Percentiles rank a stretch among this genome's conserved stretches.
These are phyloP conservation scores for Nannospalax galili DNA, from an alignment of 2,113 vertebrate species.

Conservation along the genomic window DNA sequence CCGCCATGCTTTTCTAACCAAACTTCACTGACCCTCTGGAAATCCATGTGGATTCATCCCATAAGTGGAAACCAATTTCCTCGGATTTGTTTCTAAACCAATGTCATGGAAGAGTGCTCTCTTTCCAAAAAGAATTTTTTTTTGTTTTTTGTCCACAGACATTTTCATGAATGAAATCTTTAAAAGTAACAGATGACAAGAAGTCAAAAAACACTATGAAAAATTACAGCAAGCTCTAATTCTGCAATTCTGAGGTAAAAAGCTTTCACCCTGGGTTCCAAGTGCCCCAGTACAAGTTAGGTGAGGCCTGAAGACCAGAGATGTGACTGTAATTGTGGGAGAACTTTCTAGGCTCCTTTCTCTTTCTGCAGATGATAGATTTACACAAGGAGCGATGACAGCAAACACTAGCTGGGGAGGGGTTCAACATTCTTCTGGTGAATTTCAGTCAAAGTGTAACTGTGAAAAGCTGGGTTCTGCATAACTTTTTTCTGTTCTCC, in stretches of 20 bases:
- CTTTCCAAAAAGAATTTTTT: background rate
- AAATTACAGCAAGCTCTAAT: background rate
- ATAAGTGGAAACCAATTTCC: background rate
- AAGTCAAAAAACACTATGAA: background rate
- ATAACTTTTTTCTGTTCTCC: background rate
- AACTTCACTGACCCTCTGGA: background rate
- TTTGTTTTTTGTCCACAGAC: background rate
- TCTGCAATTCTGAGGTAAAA: background rate
- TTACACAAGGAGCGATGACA: background rate
- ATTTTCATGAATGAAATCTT: conserved; percentile 40
- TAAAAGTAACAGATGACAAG: background rate
- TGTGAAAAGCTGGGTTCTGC: background rate
- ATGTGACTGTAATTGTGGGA: background rate
- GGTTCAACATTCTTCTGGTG: background rate
- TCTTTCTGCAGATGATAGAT: background rate
- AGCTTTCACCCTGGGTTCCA: background rate
- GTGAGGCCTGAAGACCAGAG: background rate
- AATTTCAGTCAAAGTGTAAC: background rate
- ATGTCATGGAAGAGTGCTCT: background rate
- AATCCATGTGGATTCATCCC: background rate
- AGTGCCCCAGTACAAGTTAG: background rate
- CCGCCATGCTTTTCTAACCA: background rate
- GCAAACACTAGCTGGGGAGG: background rate
- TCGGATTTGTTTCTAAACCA: conserved; percentile 33
- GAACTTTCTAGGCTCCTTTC: background rate